phyloP scores from a whole-genome alignment of 2,888 invertebrate species.

The Hofmannophila pseudospretella region DNA sequence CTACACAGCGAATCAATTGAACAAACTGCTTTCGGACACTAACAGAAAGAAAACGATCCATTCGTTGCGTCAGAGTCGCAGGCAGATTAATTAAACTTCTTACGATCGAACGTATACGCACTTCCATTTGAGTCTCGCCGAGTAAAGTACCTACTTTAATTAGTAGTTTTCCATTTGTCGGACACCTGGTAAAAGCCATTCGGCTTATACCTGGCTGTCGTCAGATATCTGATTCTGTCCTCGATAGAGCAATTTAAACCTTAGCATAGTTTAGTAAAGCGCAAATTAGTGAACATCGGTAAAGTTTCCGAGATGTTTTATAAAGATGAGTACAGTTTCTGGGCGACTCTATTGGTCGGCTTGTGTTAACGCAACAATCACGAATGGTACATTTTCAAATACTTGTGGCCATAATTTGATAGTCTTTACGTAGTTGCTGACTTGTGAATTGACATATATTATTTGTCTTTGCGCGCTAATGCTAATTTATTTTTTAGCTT shows the following conservation, averaged over 20 bases:
- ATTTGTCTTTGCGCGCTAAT: slow-evolving; percentile 62
- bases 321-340: slow-evolving; percentile 50
- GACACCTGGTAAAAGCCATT: slow-evolving; percentile 67
- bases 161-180: slow-evolving; percentile 70
- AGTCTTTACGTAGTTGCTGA: slow-evolving; percentile 59
- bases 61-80: slow-evolving; percentile 46
- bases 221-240: slow-evolving; percentile 23
- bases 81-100: slow-evolving; percentile 69
- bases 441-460: slow-evolving; percentile 67
- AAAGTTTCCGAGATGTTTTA: slow-evolving; percentile 38
- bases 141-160: slow-evolving; percentile 68
- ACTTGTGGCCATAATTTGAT: slow-evolving; percentile 65
- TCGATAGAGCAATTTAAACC: slow-evolving; percentile 35
- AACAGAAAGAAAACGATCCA: slow-evolving; percentile 62
- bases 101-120: slow-evolving; percentile 47
- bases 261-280: slow-evolving; percentile 35
- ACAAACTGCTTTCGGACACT: slow-evolving; percentile 59
- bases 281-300: slow-evolving; percentile 28
- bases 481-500: slow-evolving; percentile 70
- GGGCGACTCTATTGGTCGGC: slow-evolving; percentile 53
- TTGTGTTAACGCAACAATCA: slow-evolving; percentile 66
- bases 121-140: slow-evolving; percentile 55
- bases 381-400: slow-evolving; percentile 69
- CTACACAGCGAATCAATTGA: slow-evolving; percentile 62
- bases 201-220: slow-evolving; percentile 51